These are phyloP conservation scores for Buathra laborator DNA, from an alignment of 2,888 invertebrate species.

Conservation along the genomic window DNA sequence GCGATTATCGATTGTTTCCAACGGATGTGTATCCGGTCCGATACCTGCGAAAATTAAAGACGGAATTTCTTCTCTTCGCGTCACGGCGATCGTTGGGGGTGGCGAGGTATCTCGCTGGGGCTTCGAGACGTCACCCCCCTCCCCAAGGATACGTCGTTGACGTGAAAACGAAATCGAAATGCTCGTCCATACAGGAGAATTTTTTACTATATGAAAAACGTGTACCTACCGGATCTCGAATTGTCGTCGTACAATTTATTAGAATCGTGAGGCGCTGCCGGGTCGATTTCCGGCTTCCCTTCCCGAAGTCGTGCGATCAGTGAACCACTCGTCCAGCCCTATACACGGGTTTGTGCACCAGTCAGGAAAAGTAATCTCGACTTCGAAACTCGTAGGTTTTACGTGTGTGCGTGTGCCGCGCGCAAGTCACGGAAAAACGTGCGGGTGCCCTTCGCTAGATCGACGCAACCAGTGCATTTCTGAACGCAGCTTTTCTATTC, in stretches of 20 bases:
- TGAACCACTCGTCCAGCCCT: slow-evolving; percentile 79
- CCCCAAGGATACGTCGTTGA: background rate
- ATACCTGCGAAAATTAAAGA: slow-evolving; percentile 43
- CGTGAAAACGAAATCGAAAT: background rate
- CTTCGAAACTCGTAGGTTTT: slow-evolving; percentile 27
- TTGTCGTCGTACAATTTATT: slow-evolving; percentile 77
- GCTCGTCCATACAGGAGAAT: background rate
- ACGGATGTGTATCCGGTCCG: slow-evolving; percentile 52
- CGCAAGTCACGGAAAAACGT: background rate
- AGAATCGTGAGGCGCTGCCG: slow-evolving; percentile 70
- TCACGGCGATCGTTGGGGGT: background rate
- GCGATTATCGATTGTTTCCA: slow-evolving; percentile 27
- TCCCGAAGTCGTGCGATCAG: slow-evolving; percentile 72
- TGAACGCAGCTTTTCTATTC: slow-evolving; percentile 37
- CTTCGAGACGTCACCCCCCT: background rate
- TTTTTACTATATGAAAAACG: slow-evolving; percentile 2
- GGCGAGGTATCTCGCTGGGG: too few species aligned
- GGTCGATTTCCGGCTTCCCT: slow-evolving; percentile 69
- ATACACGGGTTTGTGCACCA: slow-evolving; percentile 40
- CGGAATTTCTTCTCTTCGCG: slow-evolving; percentile 11
- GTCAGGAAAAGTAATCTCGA: slow-evolving; percentile 51
- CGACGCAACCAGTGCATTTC: slow-evolving; percentile 17
- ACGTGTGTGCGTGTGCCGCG: background rate
- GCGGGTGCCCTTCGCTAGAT: slow-evolving; percentile 3
- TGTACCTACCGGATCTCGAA: slow-evolving; percentile 67